A percentile compares a stretch with the other conserved stretches of the same genome.
Conservation (phyloP, 2,888 invertebrate species). For the Hoplodrina ambigua region DNA sequence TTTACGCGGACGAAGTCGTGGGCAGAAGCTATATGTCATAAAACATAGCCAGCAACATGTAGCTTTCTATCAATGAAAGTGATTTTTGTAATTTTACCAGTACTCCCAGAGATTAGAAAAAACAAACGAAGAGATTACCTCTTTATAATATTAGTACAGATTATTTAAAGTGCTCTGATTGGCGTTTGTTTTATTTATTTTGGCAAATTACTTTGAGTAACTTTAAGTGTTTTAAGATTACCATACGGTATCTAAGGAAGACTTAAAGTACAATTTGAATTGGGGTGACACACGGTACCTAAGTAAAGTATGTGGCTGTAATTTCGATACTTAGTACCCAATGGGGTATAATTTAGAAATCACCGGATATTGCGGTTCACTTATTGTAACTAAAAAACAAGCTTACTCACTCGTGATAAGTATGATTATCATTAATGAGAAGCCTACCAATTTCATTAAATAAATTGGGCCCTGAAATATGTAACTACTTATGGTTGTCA, state of each 20-base stretch:
- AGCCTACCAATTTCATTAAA: neutral
- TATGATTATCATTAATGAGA: neutral
- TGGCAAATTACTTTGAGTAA: conserved; percentile 10
- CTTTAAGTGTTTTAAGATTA: conserved; percentile 1
- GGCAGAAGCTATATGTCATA: too few relatives aligned
- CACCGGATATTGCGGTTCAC: neutral
- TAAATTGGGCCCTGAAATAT: neutral
- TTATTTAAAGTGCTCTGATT: conserved; percentile 43
- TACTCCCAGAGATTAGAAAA: too few relatives aligned
- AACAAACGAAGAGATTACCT: too few relatives aligned
- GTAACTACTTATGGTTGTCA: too few relatives aligned
- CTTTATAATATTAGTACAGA: neutral
- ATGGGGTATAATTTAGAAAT: conserved; percentile 11
- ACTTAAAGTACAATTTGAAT: neutral
- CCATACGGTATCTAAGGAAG: neutral
- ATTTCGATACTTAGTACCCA: neutral
- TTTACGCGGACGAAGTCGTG: too few relatives aligned
- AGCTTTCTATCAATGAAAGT: too few relatives aligned
- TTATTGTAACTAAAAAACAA: too few relatives aligned
- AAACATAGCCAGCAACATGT: too few relatives aligned
- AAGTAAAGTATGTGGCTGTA: conserved; percentile 1
- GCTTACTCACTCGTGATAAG: neutral
- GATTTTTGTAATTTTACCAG: too few relatives aligned
- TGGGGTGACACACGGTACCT: conserved; percentile 9
- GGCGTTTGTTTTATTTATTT: conserved; percentile 19